Percentiles rank a stretch among this genome's conserved stretches.
Conservation (phyloP, 2,888 invertebrate species). For the Hipparchia sbordonii region DNA sequence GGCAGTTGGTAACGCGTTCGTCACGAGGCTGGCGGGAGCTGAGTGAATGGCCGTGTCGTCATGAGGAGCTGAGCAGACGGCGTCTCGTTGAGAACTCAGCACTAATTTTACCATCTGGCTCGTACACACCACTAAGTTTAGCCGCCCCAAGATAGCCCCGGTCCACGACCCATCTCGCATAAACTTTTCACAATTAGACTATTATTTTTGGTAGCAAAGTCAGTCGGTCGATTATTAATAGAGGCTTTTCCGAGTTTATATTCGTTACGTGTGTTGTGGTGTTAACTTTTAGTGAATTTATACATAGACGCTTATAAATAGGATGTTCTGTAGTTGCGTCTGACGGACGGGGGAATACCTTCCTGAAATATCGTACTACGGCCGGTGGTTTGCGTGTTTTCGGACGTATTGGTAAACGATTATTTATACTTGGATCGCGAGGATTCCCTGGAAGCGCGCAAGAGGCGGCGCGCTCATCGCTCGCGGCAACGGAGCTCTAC, state of each 20-base stretch:
- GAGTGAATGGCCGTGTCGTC: conserved; percentile 77
- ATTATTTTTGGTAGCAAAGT: conserved; percentile 84
- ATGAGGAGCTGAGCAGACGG: conserved; percentile 75
- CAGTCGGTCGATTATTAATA: conserved; percentile 84
- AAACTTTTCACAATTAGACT: conserved; percentile 84
- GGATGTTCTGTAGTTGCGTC: conserved; percentile 83
- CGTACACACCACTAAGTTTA: conserved; percentile 83
- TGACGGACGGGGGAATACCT: conserved; percentile 83
- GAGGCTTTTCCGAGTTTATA: conserved; percentile 84
- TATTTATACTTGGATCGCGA: conserved; percentile 80
- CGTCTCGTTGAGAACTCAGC: conserved; percentile 73
- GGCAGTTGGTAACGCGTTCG: conserved; percentile 70
- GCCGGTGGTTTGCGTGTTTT: conserved; percentile 79
- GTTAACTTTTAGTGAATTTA: conserved; percentile 84
- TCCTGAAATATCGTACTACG: conserved; percentile 84
- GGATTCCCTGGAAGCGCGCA: conserved; percentile 55
- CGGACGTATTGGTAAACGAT: conserved; percentile 82
- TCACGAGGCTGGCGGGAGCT: conserved; percentile 64
- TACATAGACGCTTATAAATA: conserved; percentile 84
- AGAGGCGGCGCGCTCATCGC: conserved; percentile 39
- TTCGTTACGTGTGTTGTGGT: conserved; percentile 83
- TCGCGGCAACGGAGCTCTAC: conserved; percentile 24
- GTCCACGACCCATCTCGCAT: conserved; percentile 83
- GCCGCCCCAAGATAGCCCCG: conserved; percentile 83
- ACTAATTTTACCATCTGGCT: conserved; percentile 83